Base-by-base conservation (phyloP, 2,888 invertebrate genomes). In the Asteroscopus sphinx region DNA sequence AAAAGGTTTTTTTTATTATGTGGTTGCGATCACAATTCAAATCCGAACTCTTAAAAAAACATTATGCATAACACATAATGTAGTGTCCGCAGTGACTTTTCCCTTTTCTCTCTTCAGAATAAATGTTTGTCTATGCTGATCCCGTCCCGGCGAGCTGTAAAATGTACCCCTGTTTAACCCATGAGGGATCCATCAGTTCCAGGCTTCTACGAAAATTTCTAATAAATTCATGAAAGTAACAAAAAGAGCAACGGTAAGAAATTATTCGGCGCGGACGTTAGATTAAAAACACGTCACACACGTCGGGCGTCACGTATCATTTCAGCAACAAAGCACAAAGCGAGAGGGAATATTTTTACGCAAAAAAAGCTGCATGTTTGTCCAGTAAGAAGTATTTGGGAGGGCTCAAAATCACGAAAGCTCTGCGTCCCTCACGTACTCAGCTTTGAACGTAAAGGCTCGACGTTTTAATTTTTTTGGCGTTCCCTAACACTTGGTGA, bases 321-420 rank as follows among this genome's bases (percentile, higher is more conserved):
- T 72, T 67, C 53, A 40, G 42, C 42, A 55, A 39, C 63, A 8
- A 42, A 60, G 37, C 62, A 66, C 51, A 52, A 60, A 63, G 57
- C 47, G 36, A 58, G 35, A 44, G 37, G 37, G 36, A 49, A 58
- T 58, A 51, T 58, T 63, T 36, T 26, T 49, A 36, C 45, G 47
- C 12, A 35, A 68, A 53, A 68, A 71, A 68, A 60, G 64, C 53
- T 25, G 42, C 40, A 46, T 53, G 36, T 49, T 47, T 56, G 55
- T 45, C 57, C 46, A 52, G 39, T 57, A 66, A 73, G 62, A 59
- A 75, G 57, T 71, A 71, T 74, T 69, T 47, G 49, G 52, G 55
- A 42, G 52, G 45, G 59, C 52, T 52, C 44, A 58, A 69, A n/a
- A 69, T 73, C 65, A 60, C 58, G 46, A 51, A 48, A 45, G 49